Conservation (phyloP, 2,888 invertebrate genomes). For the Troides helena region DNA sequence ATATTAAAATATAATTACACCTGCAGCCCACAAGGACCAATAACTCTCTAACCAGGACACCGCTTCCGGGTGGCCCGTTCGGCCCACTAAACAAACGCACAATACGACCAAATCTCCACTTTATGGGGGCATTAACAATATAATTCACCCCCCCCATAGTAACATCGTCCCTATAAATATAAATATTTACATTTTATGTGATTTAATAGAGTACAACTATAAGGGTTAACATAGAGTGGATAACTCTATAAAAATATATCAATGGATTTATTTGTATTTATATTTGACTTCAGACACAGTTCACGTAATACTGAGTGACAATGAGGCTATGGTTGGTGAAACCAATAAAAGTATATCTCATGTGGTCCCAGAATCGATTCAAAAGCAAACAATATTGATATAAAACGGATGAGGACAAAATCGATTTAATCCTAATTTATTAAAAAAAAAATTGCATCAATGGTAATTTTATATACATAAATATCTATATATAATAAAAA, state of each 20-base stretch:
- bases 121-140: constrained; percentile 66
- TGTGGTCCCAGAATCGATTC: too few species aligned
- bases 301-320: too few species aligned
- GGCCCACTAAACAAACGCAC: constrained; percentile 44
- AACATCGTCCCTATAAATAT: constrained; percentile 66
- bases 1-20: constrained; percentile 26
- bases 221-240: constrained; percentile 29
- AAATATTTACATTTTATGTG: constrained; percentile 70
- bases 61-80: constrained; percentile 59
- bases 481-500: too few species aligned
- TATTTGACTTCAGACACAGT: too few species aligned
- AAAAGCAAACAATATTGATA: too few species aligned
- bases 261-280: too few species aligned
- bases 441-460: too few species aligned
- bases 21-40: constrained; percentile 30
- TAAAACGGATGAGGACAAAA: too few species aligned
- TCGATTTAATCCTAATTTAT: too few species aligned
- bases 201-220: constrained; percentile 58
- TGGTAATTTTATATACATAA: too few species aligned
- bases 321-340: too few species aligned
- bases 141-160: constrained; percentile 65
- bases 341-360: too few species aligned
- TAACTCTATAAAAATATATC: not conserved
- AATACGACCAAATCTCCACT: constrained; percentile 51
- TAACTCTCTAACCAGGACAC: constrained; percentile 27